A percentile compares a stretch with the other conserved stretches of the same genome.
Conservation (phyloP, 2,888 invertebrate genomes). For the Cephonodes hylas region DNA sequence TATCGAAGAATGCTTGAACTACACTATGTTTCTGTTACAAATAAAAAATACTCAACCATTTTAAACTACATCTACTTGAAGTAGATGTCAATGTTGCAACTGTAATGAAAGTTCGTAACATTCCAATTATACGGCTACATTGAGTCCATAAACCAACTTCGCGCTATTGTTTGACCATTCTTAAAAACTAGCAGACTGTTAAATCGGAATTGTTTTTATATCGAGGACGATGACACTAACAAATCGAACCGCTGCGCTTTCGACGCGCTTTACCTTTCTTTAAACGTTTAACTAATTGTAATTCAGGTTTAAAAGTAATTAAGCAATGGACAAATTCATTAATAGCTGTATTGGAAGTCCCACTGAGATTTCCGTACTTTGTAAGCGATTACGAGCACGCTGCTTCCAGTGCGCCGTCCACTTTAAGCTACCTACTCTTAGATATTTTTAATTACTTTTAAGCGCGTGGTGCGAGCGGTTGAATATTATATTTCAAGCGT, state of each 20-base stretch:
- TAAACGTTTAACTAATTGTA: conserved; percentile 12
- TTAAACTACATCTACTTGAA: too few relatives aligned
- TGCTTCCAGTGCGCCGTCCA: background rate
- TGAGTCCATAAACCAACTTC: background rate
- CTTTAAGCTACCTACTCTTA: background rate
- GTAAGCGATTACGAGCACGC: background rate
- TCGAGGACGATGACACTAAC: background rate
- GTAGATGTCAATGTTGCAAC: too few relatives aligned
- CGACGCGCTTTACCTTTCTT: conserved; percentile 1
- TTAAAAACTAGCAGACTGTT: background rate
- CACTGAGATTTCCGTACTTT: conserved; percentile 4
- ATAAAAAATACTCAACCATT: too few relatives aligned
- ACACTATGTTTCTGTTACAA: background rate
- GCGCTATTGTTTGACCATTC: background rate
- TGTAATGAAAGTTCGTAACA: too few relatives aligned
- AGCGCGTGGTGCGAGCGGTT: too few relatives aligned
- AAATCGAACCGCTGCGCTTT: background rate
- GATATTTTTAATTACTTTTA: background rate
- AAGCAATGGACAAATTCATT: conserved; percentile 16
- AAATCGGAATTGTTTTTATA: background rate
- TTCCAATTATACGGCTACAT: too few relatives aligned
- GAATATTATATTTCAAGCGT: too few relatives aligned
- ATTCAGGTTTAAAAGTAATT: conserved; percentile 16
- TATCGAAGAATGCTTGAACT: background rate
- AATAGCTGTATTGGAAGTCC: conserved; percentile 12